Conservation (phyloP, 2,888 invertebrate species). For the Neoitamus cyanurus region DNA sequence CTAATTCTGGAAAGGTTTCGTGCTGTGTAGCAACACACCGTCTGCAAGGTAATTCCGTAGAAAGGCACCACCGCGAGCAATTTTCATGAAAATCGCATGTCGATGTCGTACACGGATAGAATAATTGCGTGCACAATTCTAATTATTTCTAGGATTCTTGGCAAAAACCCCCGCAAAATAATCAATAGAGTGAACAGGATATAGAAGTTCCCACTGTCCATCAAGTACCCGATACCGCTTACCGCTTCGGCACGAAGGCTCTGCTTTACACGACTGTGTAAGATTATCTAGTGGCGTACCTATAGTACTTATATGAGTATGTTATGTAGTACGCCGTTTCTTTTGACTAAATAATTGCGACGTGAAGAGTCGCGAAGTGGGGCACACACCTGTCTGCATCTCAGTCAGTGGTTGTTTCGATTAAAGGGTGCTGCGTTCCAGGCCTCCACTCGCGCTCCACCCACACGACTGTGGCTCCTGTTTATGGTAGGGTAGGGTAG, state of each 20-base stretch:
- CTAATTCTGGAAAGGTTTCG: constrained; percentile 2
- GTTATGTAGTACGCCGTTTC: neutral
- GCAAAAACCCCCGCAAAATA: constrained; percentile 13
- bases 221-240: neutral
- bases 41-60: neutral
- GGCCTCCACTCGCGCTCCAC: neutral
- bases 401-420: neutral
- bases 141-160: neutral
- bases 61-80: neutral
- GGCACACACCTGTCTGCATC: neutral
- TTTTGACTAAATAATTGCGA: neutral
- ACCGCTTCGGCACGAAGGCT: neutral
- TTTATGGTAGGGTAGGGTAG: neutral
- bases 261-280: neutral
- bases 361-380: neutral
- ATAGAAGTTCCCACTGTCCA: neutral
- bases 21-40: neutral
- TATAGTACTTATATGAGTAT: neutral
- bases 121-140: constrained; percentile 21
- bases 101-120: constrained; percentile 3
- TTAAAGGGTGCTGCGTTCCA: neutral
- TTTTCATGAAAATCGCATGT: constrained; percentile 2
- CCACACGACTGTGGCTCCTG: neutral
- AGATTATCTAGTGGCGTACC: neutral
- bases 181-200: constrained; percentile 9